These are phyloP conservation scores for Gandaritis pyraliata DNA, from an alignment of 2,888 invertebrate genomes.

Conservation along the genomic window DNA sequence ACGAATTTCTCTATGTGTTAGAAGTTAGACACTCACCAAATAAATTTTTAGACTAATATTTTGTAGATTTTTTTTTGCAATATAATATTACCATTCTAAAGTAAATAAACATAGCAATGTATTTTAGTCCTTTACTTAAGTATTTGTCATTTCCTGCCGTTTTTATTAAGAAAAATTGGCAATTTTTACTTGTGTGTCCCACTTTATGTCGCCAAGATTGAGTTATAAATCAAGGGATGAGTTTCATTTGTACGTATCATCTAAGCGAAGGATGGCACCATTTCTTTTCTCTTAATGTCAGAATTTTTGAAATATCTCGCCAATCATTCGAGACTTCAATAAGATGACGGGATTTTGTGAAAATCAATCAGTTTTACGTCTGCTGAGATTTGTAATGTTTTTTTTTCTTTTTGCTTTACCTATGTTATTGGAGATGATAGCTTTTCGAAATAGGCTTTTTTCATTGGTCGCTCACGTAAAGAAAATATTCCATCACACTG, in stretches of 20 bases:
- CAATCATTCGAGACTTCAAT: constrained; percentile 44
- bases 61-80: too few species aligned
- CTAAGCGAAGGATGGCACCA: constrained; percentile 66
- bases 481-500: too few species aligned
- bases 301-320: constrained; percentile 48
- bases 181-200: constrained; percentile 79
- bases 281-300: constrained; percentile 54
- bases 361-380: constrained; percentile 39
- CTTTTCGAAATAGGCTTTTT: too few species aligned
- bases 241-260: constrained; percentile 74
- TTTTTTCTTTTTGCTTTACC: constrained; percentile 12
- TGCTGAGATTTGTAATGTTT: constrained; percentile 20
- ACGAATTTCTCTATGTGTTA: too few species aligned
- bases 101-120: too few species aligned
- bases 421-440: constrained; percentile 1
- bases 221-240: constrained; percentile 72
- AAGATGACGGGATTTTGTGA: constrained; percentile 36
- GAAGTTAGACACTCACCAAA: too few species aligned
- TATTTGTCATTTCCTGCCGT: constrained; percentile 56
- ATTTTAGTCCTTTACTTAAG: constrained; percentile 37
- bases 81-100: too few species aligned
- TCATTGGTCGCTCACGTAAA: too few species aligned
- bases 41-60: too few species aligned
- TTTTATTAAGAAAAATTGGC: constrained; percentile 81
- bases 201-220: constrained; percentile 77